These are phyloP conservation scores for Arenicola marina DNA, from an alignment of 2,888 invertebrate genomes.

Conservation along the genomic window DNA sequence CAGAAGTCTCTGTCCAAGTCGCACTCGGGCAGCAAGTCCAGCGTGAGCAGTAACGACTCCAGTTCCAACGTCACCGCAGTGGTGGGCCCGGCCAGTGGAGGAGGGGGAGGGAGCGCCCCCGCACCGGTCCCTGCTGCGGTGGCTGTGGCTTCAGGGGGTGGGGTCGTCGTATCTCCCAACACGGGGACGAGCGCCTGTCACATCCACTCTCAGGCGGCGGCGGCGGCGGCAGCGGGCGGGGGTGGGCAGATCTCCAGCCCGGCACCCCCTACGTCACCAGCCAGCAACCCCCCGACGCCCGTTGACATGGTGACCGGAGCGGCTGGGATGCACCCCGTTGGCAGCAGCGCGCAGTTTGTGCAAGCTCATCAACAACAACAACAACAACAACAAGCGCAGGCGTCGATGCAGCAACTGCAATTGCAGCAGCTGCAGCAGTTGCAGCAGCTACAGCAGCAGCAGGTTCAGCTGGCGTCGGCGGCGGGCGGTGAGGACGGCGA, in stretches of 20 bases:
- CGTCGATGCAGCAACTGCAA: too few species aligned
- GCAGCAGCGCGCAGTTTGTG: not conserved
- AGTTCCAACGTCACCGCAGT: too few species aligned
- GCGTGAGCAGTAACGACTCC: too few species aligned
- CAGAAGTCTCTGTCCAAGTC: conserved; percentile 39
- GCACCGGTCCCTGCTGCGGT: too few species aligned
- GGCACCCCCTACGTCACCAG: not conserved
- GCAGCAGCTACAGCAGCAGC: too few species aligned
- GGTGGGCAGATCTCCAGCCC: not conserved
- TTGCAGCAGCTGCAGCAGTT: too few species aligned
- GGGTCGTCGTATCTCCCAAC: not conserved
- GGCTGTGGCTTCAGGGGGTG: not conserved
- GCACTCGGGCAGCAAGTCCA: not conserved
- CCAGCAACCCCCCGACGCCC: not conserved
- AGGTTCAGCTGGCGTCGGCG: not conserved
- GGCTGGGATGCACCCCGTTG: not conserved
- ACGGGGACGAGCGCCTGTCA: not conserved
- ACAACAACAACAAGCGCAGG: too few species aligned
- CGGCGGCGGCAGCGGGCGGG: not conserved
- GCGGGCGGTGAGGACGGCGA: not conserved
- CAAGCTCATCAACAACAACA: too few species aligned
- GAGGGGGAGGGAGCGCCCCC: too few species aligned
- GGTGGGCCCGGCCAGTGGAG: too few species aligned
- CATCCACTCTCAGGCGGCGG: not conserved
- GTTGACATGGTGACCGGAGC: not conserved